Conservation (phyloP, 2,113 vertebrate species). For the Silurus meridionalis region DNA sequence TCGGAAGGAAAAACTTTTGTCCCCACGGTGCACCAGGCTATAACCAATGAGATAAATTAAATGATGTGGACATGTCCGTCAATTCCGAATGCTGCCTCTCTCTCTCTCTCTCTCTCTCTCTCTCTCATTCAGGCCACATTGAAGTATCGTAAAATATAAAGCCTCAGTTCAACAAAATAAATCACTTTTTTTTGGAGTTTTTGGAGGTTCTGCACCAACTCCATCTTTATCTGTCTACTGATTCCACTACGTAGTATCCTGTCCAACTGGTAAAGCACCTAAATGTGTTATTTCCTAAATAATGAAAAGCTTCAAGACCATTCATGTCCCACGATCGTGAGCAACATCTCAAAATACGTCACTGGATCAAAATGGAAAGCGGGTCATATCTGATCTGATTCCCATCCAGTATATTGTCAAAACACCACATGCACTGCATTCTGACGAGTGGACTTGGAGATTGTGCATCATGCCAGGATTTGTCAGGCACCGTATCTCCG, state of each 20-base stretch:
- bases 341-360: neutral
- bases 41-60: neutral
- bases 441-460: neutral
- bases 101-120: neutral
- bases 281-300: neutral
- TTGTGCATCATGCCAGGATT: neutral
- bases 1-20: neutral
- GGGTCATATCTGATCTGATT: neutral
- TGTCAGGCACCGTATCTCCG: neutral
- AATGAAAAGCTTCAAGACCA: neutral
- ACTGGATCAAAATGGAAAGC: constrained; percentile 1
- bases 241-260: neutral
- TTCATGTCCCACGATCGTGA: neutral
- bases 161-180: neutral
- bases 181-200: neutral
- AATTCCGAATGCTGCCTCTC: neutral
- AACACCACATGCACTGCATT: neutral
- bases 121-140: neutral
- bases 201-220: neutral
- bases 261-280: neutral
- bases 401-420: neutral
- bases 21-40: neutral
- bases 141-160: neutral
- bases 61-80: neutral
- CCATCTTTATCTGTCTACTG: neutral